Evolutionary conservation across 2,888 invertebrate species (phyloP), one percentile per base, ranked within the genome.

Genomic region (Melanostoma scalare): DNA sequence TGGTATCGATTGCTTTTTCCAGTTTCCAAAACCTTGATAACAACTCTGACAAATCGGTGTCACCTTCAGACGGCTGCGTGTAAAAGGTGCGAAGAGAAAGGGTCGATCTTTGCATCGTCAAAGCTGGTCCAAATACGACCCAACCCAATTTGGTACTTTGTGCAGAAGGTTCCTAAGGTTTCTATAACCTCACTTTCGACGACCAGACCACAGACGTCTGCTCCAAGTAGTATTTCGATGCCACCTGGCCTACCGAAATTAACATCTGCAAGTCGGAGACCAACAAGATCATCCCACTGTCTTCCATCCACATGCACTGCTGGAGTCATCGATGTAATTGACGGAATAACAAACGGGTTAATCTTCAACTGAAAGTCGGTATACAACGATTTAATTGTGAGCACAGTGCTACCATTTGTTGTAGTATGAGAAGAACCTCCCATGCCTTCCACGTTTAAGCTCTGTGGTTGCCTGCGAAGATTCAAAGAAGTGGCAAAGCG

Each of bases 111-210:
- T n/a, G 52, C 9, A n/a, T 0, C 3, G 63, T 20, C 4, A 56
- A 42, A 10, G 85, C 68, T 35, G 72, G 81, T 6, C 74, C 69
- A 73, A 69, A n/a, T n/a, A n/a, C n/a, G n/a, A n/a, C n/a, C n/a
- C n/a, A n/a, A n/a, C 77, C 85, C 6, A 74, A 67, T 5, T 40
- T 38, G 0, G 77, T 77, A 9, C 53, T n/a, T n/a, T n/a, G n/a
- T n/a, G n/a, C n/a, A n/a, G n/a, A n/a, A n/a, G n/a, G n/a, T n/a
- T n/a, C n/a, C n/a, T n/a, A n/a, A n/a, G n/a, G n/a, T n/a, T n/a
- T n/a, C n/a, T 5, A 55, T 63, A 8, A 79, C 42, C 8, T 33
- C 68, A 53, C 44, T 46, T n/a, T 53, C 8, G 2, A 76, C 61
- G 36, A 55, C 35, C 42, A 40, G 33, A n/a, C 56, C 48, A 40